These are phyloP conservation scores for Aeoliscus strigatus DNA, from an alignment of 2,797 vertebrate genomes.

Conservation along the genomic window DNA sequence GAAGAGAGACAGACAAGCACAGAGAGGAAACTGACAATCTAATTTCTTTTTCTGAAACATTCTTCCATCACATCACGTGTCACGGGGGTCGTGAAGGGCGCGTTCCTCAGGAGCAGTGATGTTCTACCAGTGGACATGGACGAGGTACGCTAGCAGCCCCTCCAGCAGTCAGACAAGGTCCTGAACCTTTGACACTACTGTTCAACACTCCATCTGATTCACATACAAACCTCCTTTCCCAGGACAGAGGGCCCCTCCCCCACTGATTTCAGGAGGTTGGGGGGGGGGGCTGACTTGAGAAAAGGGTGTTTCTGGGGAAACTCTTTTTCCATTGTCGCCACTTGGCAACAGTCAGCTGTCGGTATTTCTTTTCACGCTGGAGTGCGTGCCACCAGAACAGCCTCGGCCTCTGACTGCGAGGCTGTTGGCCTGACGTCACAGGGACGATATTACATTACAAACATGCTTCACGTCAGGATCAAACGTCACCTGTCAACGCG, in stretches of 20 bases:
- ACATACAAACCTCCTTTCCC: conserved; percentile 64
- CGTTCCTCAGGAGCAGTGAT: no score
- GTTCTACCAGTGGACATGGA: no score
- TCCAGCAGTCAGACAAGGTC: conserved; percentile 39
- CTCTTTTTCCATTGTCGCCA: conserved; percentile 59
- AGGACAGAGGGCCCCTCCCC: conserved; percentile 42
- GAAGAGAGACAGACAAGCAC: no score
- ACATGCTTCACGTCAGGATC: conserved; percentile 27
- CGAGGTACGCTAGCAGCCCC: no score
- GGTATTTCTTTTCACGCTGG: conserved; percentile 52
- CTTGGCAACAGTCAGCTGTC: conserved; percentile 63
- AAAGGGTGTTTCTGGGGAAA: conserved; percentile 66
- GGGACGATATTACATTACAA: conserved; percentile 41
- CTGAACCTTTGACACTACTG: conserved; percentile 56
- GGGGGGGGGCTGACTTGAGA: conserved; percentile 50
- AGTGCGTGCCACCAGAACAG: conserved; percentile 21
- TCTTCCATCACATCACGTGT: no score
- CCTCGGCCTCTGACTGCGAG: conserved; percentile 40
- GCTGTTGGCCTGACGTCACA: conserved; percentile 29
- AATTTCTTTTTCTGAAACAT: no score
- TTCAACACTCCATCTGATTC: conserved; percentile 46
- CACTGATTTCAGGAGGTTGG: conserved; percentile 31
- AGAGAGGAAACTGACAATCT: no score
- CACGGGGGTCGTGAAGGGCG: no score
- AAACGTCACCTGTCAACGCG: conserved; percentile 31